These are phyloP conservation scores for Eristalis pertinax DNA, from an alignment of 2,888 invertebrate species.

Conservation along the genomic window DNA sequence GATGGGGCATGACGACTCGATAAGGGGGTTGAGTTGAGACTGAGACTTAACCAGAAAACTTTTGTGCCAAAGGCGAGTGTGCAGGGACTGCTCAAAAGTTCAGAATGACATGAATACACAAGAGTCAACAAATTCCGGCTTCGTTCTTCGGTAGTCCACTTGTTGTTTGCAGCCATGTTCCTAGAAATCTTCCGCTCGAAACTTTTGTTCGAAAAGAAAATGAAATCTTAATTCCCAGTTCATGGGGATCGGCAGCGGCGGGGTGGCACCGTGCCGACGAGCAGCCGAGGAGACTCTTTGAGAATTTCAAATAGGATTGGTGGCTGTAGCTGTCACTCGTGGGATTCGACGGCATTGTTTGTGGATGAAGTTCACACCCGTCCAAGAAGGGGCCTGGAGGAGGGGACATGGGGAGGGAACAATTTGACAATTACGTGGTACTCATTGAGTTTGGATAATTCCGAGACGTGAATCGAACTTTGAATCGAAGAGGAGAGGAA, in stretches of 20 bases:
- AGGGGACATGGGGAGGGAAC: not conserved
- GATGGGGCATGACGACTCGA: not conserved
- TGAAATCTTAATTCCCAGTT: conserved; percentile 39
- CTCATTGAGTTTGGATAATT: conserved; percentile 25
- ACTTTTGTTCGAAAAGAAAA: conserved; percentile 13
- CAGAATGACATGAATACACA: conserved; percentile 28
- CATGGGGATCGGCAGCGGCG: not conserved
- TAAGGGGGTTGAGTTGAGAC: not conserved
- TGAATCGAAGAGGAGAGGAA: not conserved
- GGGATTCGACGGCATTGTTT: not conserved
- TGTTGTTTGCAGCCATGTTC: conserved; percentile 12
- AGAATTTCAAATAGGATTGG: conserved; percentile 41
- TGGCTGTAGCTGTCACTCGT: not conserved
- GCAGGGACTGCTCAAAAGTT: conserved; percentile 17
- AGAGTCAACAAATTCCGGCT: conserved; percentile 44
- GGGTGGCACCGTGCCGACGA: not conserved
- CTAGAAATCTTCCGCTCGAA: not conserved
- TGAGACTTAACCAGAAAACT: conserved; percentile 1
- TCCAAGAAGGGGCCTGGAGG: not conserved
- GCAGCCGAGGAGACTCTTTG: conserved; percentile 25
- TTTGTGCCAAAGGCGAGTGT: not conserved
- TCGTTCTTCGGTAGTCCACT: conserved; percentile 7
- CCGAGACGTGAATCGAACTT: conserved; percentile 6
- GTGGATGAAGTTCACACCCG: not conserved
- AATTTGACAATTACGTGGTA: conserved; percentile 36